Conservation (phyloP, 2,888 invertebrate species). For the Carpatolechia fugitivella region DNA sequence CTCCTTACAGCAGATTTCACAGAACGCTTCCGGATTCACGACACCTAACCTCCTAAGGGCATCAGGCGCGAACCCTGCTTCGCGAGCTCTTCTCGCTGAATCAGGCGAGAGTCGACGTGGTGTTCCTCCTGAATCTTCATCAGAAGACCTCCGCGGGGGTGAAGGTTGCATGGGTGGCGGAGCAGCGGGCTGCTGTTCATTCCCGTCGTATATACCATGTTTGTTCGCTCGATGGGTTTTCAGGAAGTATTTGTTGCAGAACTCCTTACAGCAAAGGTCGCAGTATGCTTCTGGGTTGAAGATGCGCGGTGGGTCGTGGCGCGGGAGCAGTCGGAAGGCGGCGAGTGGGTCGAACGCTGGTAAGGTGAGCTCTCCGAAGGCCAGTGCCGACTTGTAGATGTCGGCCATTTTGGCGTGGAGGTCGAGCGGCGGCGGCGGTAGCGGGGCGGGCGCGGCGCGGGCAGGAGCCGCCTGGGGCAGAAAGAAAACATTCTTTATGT, state of each 20-base stretch:
- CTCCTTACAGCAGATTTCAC: conserved; percentile 95
- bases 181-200: conserved; percentile 54
- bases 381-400: conserved; percentile 75
- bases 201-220: conserved; percentile 92
- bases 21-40: conserved; percentile 93
- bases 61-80: conserved; percentile 85
- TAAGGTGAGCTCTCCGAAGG: conserved; percentile 66
- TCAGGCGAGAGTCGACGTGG: conserved; percentile 80
- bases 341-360: conserved; percentile 77
- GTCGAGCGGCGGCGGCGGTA: conserved; percentile 62
- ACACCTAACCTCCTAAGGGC: conserved; percentile 88
- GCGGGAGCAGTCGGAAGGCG: conserved; percentile 73
- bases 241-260: conserved; percentile 98
- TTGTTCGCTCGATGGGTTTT: conserved; percentile 99
- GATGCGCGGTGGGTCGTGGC: conserved; percentile 85
- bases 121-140: conserved; percentile 71
- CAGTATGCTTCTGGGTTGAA: conserved; percentile 99
- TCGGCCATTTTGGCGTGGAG: conserved; percentile 75
- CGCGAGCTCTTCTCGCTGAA: conserved; percentile 82
- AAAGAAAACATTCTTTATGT: background rate
- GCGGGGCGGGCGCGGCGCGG: conserved; percentile 74
- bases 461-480: conserved; percentile 89
- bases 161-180: conserved; percentile 66
- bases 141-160: conserved; percentile 68
- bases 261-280: conserved; percentile 98